Percentiles rank a stretch among this genome's conserved stretches.
phyloP scores from a whole-genome alignment of 2,888 invertebrate genomes.

The Notocelia uddmanniana region DNA sequence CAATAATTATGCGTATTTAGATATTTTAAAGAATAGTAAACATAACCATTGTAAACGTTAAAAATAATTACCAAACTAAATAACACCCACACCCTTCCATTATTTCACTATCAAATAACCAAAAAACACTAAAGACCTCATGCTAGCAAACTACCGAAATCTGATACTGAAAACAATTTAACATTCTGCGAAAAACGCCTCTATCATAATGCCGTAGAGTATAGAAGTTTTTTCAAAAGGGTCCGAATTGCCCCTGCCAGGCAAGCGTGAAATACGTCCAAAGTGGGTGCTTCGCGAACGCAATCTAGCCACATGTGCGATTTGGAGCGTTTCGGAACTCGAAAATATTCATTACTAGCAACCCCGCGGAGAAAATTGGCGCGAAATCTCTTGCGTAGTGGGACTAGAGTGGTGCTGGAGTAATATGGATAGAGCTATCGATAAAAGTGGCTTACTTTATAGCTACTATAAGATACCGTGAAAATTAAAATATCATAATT shows the following conservation, averaged over 20 bases:
- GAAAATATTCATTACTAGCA: slow-evolving; percentile 68
- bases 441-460: too few species aligned
- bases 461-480: too few species aligned
- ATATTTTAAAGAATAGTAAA: too few species aligned
- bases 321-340: slow-evolving; percentile 56
- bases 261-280: slow-evolving; percentile 64
- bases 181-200: slow-evolving; percentile 34
- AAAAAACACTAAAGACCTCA: slow-evolving; percentile 44
- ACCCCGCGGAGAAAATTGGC: slow-evolving; percentile 75
- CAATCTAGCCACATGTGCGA: slow-evolving; percentile 76
- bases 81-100: slow-evolving; percentile 29
- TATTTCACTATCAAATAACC: slow-evolving; percentile 35
- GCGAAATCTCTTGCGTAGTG: slow-evolving; percentile 54
- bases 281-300: slow-evolving; percentile 61
- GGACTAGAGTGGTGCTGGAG: slow-evolving; percentile 47
- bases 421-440: slow-evolving; percentile 45
- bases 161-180: slow-evolving; percentile 46
- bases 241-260: slow-evolving; percentile 59
- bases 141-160: slow-evolving; percentile 43
- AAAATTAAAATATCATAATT: too few species aligned
- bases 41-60: slow-evolving; percentile 9
- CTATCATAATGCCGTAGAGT: slow-evolving; percentile 46
- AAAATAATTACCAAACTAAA: slow-evolving; percentile 26
- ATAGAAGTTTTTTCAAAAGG: slow-evolving; percentile 35
- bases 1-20: too few species aligned